These are phyloP conservation scores for Enteromius anoplus DNA, from an alignment of 2,797 vertebrate species.

Conservation along the genomic window DNA sequence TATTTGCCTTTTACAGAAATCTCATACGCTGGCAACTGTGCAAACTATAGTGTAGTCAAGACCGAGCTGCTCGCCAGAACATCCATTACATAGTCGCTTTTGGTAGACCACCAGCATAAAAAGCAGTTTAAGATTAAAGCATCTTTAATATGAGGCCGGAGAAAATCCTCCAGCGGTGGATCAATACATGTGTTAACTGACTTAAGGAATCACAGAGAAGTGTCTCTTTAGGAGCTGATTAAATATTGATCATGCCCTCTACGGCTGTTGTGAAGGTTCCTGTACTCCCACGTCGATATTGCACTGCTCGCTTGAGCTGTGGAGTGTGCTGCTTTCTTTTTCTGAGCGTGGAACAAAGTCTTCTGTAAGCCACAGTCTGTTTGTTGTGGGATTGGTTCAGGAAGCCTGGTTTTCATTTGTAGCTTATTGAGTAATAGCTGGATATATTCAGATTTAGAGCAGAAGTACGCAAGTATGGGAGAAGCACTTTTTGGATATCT, in stretches of 20 bases:
- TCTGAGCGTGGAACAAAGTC: conserved; percentile 15
- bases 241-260: conserved; percentile 40
- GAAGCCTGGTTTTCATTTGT: conserved; percentile 15
- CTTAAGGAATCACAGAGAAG: conserved; percentile 38
- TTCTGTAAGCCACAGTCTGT: conserved; percentile 5
- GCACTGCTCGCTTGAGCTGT: neutral
- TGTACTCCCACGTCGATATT: conserved; percentile 8
- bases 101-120: conserved; percentile 14
- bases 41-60: neutral
- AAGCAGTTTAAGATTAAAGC: conserved; percentile 1
- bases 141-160: conserved; percentile 15
- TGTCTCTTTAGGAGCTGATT: conserved; percentile 39
- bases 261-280: conserved; percentile 1
- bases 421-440: neutral
- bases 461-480: neutral
- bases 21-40: neutral
- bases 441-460: neutral
- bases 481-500: neutral
- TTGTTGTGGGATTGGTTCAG: conserved; percentile 39
- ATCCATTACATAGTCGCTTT: neutral
- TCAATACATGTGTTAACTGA: conserved; percentile 46
- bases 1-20: neutral
- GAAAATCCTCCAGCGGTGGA: conserved; percentile 27
- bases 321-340: neutral
- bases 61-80: neutral